Evolutionary conservation across 2,113 vertebrate species (phyloP).

Genomic region (Copsychus sechellarum): DNA sequence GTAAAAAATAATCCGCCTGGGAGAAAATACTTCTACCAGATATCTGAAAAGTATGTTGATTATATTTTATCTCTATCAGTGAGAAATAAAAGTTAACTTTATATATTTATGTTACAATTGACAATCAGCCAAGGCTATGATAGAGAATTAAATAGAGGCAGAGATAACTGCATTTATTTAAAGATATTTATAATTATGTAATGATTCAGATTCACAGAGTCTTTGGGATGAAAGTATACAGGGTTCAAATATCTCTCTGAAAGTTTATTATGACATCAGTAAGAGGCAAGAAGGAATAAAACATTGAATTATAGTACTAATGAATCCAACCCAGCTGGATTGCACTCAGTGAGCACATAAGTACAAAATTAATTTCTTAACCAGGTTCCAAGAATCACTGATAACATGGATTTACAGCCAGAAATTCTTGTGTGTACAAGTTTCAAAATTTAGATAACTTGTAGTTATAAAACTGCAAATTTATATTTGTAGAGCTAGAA

Average conservation of each 20-base stretch:
- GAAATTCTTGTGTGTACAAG: not conserved
- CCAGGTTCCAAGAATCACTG: not conserved
- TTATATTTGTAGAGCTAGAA: not conserved
- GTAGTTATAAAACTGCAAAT: not conserved
- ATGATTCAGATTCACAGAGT: not conserved
- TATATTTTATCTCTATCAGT: not conserved
- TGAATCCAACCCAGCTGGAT: not conserved
- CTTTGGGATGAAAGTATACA: not conserved
- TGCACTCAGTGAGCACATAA: not conserved
- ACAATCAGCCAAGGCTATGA: not conserved
- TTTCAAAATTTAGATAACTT: not conserved
- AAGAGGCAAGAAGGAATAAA: not conserved
- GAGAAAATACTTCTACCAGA: not conserved
- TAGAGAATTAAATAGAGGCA: not conserved
- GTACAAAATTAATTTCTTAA: not conserved
- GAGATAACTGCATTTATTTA: not conserved
- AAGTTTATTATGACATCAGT: not conserved
- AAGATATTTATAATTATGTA: not conserved
- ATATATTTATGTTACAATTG: not conserved
- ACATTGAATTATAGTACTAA: not conserved
- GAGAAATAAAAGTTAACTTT: not conserved
- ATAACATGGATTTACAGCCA: not conserved
- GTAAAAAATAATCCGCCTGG: not conserved
- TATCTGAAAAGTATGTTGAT: constrained; percentile 31
- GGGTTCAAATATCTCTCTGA: not conserved